phyloP scores from a whole-genome alignment of 1,140 invertebrate species.

The Chrysoperla carnea region DNA sequence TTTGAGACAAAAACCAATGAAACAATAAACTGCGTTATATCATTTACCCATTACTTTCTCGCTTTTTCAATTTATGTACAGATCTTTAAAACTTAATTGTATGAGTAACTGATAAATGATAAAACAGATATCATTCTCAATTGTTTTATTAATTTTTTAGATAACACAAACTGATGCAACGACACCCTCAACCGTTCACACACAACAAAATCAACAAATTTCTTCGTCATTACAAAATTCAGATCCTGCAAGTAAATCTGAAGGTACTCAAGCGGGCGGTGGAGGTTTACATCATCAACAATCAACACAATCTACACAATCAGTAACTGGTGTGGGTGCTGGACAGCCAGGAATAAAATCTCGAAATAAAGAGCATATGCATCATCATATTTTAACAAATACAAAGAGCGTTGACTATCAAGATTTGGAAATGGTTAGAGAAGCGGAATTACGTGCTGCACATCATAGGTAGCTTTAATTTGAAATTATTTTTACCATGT shows the following conservation, averaged over 20 bases:
- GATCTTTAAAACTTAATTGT: no score
- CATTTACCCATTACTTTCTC: no score
- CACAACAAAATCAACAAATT: conserved; percentile 28
- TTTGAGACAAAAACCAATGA: no score
- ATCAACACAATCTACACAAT: conserved; percentile 28
- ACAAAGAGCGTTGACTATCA: conserved; percentile 60
- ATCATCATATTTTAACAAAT: conserved; percentile 31
- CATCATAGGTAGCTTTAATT: conserved; percentile 15
- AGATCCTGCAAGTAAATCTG: conserved; percentile 43
- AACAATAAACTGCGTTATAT: no score
- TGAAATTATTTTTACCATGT: no score
- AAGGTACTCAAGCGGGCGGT: conserved; percentile 64
- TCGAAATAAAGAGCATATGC: conserved; percentile 32
- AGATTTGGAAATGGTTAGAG: conserved; percentile 47
- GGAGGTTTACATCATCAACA: conserved; percentile 29
- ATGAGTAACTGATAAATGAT: no score
- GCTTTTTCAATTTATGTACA: no score
- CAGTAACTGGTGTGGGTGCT: conserved; percentile 30
- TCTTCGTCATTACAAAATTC: conserved; percentile 16
- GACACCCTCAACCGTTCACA: conserved; percentile 10
- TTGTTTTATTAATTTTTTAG: conserved; percentile 5
- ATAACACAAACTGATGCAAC: conserved; percentile 15
- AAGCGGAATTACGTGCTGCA: conserved; percentile 34
- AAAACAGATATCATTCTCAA: not conserved
- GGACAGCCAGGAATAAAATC: conserved; percentile 5